A percentile compares a stretch with the other conserved stretches of the same genome.
Evolutionary conservation across 1,140 invertebrate genomes (phyloP).

Genomic region (Tenebrio molitor): DNA sequence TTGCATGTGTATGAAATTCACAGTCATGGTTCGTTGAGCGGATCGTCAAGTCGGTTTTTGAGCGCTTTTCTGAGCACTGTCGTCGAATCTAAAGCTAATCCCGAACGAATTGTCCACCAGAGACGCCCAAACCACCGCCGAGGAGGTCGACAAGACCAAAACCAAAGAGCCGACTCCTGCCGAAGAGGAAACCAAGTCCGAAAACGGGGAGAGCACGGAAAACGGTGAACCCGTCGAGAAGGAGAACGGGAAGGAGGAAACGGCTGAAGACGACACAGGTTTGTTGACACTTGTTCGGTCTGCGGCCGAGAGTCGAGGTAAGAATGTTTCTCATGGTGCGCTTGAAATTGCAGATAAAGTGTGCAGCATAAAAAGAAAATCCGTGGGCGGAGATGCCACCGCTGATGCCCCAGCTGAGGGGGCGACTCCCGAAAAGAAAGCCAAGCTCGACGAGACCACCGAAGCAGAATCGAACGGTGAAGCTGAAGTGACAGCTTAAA

Average conservation of each 20-base stretch:
- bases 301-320: no score
- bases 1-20: slow-evolving; percentile 29
- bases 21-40: slow-evolving; percentile 30
- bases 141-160: slow-evolving; percentile 47
- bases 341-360: slow-evolving; percentile 60
- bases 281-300: no score
- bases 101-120: background rate
- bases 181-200: slow-evolving; percentile 47
- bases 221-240: slow-evolving; percentile 60
- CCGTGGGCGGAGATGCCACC: slow-evolving; percentile 68
- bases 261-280: slow-evolving; percentile 16
- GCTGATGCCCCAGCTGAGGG: slow-evolving; percentile 69
- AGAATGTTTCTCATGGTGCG: no score
- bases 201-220: slow-evolving; percentile 52
- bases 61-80: background rate
- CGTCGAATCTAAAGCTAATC: slow-evolving; percentile 10
- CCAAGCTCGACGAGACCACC: slow-evolving; percentile 75
- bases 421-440: slow-evolving; percentile 79
- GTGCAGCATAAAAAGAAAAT: slow-evolving; percentile 80
- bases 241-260: slow-evolving; percentile 66
- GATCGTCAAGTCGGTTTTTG: slow-evolving; percentile 8
- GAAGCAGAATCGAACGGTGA: slow-evolving; percentile 71
- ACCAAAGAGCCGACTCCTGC: slow-evolving; percentile 60
- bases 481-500: slow-evolving; percentile 77
- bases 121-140: slow-evolving; percentile 54